phyloP scores from a whole-genome alignment of 2,888 invertebrate genomes.

The Drosophila putrida region DNA sequence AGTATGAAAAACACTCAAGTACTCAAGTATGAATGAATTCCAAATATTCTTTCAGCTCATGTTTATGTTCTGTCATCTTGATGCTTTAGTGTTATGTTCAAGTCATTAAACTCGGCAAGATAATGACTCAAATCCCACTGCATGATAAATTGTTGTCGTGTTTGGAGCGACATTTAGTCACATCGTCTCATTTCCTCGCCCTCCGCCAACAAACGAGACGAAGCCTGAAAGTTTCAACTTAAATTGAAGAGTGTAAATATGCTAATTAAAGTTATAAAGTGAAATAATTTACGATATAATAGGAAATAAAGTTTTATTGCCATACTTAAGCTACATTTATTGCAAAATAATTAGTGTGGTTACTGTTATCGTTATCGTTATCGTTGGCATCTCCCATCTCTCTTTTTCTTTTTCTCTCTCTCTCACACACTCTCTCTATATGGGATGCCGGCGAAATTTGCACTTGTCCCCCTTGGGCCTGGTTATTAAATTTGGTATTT shows the following conservation, averaged over 20 bases:
- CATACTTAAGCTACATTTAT: slow-evolving; percentile 80
- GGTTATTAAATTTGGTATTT: slow-evolving; percentile 51
- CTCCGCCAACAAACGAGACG: not conserved
- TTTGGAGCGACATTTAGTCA: slow-evolving; percentile 7
- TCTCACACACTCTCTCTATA: not conserved
- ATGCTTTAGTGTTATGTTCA: slow-evolving; percentile 50
- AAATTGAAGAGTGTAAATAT: slow-evolving; percentile 65
- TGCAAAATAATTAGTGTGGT: slow-evolving; percentile 81
- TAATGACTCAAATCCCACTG: slow-evolving; percentile 65
- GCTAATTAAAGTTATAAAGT: slow-evolving; percentile 78
- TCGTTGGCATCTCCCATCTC: slow-evolving; percentile 32
- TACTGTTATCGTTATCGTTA: slow-evolving; percentile 53
- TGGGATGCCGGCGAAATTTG: slow-evolving; percentile 54
- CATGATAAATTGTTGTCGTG: slow-evolving; percentile 55
- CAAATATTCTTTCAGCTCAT: slow-evolving; percentile 18
- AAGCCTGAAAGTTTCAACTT: slow-evolving; percentile 28
- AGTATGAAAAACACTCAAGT: not conserved
- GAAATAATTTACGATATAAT: slow-evolving; percentile 76
- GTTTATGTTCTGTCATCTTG: slow-evolving; percentile 1
- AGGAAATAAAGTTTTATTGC: slow-evolving; percentile 78
- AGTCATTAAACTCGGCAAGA: slow-evolving; percentile 71
- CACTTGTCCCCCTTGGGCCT: slow-evolving; percentile 73
- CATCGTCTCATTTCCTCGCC: not conserved
- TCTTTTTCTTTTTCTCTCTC: not conserved
- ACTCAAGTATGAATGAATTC: slow-evolving; percentile 55